These are phyloP conservation scores for Caenorhabditis plicata DNA, from an alignment of 2,888 invertebrate species.

Conservation along the genomic window DNA sequence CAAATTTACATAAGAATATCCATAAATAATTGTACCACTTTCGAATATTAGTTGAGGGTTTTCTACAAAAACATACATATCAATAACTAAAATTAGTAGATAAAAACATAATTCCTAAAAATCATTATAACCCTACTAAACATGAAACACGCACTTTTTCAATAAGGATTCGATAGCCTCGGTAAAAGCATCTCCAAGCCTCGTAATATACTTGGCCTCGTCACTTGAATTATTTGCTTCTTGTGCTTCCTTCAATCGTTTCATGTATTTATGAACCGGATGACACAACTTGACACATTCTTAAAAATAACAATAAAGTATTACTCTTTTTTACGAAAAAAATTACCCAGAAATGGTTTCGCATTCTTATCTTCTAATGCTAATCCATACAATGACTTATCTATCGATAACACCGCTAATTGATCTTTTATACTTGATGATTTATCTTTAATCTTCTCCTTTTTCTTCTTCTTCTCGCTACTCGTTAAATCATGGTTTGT, in stretches of 20 bases:
- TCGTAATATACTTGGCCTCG: slow-evolving; percentile 44
- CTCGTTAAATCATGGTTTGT: slow-evolving; percentile 7
- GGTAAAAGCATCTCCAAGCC: slow-evolving; percentile 56
- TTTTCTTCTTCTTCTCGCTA: slow-evolving; percentile 7
- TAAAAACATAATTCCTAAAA: neutral
- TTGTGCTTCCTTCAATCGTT: slow-evolving; percentile 32
- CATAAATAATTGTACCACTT: slow-evolving; percentile 55
- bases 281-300: slow-evolving; percentile 58
- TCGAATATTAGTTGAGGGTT: slow-evolving; percentile 40
- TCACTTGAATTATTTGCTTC: slow-evolving; percentile 31
- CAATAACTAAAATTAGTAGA: neutral
- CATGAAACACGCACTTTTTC: slow-evolving; percentile 18
- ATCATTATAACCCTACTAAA: too few relatives aligned
- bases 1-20: slow-evolving; percentile 60
- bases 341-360: slow-evolving; percentile 35
- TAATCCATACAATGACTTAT: slow-evolving; percentile 37
- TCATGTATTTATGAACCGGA: slow-evolving; percentile 60
- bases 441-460: slow-evolving; percentile 4
- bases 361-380: slow-evolving; percentile 39
- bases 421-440: slow-evolving; percentile 27
- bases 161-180: slow-evolving; percentile 29
- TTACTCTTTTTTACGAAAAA: neutral
- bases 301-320: slow-evolving; percentile 6
- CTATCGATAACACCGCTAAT: slow-evolving; percentile 31
- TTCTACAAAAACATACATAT: too few relatives aligned